Percentiles rank a stretch among this genome's conserved stretches.
These are phyloP conservation scores for Chalcis sispes DNA, from an alignment of 2,888 invertebrate species.

Conservation along the genomic window DNA sequence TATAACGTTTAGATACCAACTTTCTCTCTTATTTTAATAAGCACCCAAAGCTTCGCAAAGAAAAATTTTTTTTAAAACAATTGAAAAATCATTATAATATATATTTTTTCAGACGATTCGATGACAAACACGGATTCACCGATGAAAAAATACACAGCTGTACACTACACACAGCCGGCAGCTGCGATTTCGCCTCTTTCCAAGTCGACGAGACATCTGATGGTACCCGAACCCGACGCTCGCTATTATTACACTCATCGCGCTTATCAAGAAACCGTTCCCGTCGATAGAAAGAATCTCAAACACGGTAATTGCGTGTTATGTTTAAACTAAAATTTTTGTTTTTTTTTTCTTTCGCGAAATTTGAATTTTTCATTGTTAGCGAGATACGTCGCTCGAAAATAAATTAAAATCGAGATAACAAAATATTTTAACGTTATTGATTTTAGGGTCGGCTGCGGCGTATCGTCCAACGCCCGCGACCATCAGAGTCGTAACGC, in stretches of 20 bases:
- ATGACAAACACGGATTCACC: conserved; percentile 86
- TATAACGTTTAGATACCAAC: too few species aligned
- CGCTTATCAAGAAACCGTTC: conserved; percentile 73
- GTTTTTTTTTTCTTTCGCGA: too few species aligned
- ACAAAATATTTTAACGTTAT: background rate
- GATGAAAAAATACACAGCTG: conserved; percentile 85
- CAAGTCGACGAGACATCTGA: conserved; percentile 88
- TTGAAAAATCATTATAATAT: background rate
- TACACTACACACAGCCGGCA: conserved; percentile 88
- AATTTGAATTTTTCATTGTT: too few species aligned
- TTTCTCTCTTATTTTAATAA: too few species aligned
- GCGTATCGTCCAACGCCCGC: conserved; percentile 81
- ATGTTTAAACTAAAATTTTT: too few species aligned
- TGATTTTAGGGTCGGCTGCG: conserved; percentile 72
- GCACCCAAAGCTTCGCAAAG: too few species aligned
- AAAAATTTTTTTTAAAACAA: too few species aligned
- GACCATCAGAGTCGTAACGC: conserved; percentile 80
- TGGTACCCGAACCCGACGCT: conserved; percentile 81
- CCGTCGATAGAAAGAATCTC: conserved; percentile 74
- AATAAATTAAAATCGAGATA: background rate
- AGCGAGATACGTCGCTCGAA: too few species aligned
- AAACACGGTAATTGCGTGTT: conserved; percentile 69
- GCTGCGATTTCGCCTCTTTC: conserved; percentile 84
- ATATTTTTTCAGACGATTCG: conserved; percentile 78
- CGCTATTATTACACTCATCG: conserved; percentile 82